Evolutionary conservation across 2,888 invertebrate species (phyloP), one percentile per base, ranked within the genome.

Genomic region (Nephrocerus scutellatus): DNA sequence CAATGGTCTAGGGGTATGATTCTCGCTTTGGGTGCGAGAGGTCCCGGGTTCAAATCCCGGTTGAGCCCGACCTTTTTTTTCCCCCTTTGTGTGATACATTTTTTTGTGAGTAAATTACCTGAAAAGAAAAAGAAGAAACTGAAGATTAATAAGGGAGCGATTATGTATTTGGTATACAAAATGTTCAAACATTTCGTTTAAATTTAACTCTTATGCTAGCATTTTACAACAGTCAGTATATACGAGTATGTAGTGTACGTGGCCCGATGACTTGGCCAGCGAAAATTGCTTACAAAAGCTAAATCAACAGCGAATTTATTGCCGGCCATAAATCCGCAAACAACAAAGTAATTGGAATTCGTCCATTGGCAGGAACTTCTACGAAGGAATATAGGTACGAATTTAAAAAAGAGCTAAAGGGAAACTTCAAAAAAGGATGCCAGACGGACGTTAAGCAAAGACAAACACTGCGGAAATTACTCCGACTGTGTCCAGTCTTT

Each of bases 31-130:
- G 63, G 63, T 63, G 63, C 63, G 63, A 63, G 63, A 63, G 63
- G 63, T 62, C 63, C 63, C 63, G 63, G 62, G 63, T 63, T 63
- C 63, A 63, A 63, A 63, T 63, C 63, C 63, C 63, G 63, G 63
- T 63, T 62, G 63, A 63, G 63, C 63, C 63, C 63, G 38, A 38
- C 12, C 12, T 32, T 38, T 47, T 46, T 50, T 37, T 40, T 33
- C 20, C 6, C 29, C 25, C 24, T 49, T 38, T 43, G 42, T n/a
- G n/a, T n/a, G n/a, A n/a, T n/a, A n/a, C n/a, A n/a, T n/a, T n/a
- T n/a, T n/a, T n/a, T n/a, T n/a, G n/a, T n/a, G n/a, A n/a, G n/a
- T n/a, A n/a, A n/a, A n/a, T n/a, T n/a, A n/a, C n/a, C n/a, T n/a
- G n/a, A n/a, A n/a, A n/a, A n/a, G n/a, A n/a, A n/a, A n/a, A n/a